Evolutionary conservation across 2,888 invertebrate genomes (phyloP), one percentile per base, ranked within the genome.

Genomic region (Elysia crispata): DNA sequence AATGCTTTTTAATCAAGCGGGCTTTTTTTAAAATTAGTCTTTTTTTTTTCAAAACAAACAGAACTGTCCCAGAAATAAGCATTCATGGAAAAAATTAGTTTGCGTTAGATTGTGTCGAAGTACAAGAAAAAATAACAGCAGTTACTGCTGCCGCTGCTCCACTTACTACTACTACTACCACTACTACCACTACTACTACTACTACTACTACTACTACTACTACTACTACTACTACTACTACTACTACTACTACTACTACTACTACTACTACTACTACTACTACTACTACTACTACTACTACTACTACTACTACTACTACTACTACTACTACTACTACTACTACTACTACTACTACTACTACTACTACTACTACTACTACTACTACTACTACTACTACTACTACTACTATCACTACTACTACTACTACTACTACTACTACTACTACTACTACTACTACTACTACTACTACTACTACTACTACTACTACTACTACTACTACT

Each of bases 151-250:
- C 41, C 41, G 11, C 41, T 41, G n/a, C n/a, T n/a, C n/a, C n/a
- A n/a, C n/a, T n/a, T n/a, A n/a, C 70, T 70, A 70, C 70, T 70
- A 70, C 70, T 70, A 70, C 70, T 70, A 70, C 70, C 33, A 70
- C 41, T 70, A 70, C 70, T 70, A 33, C 70, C 33, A 70, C 64
- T 75, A 75, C 75, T 75, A 75, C 75, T 75, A 75, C 75, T 75
- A 75, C 75, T 75, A 75, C 75, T 75, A 75, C 75, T 75, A 75
- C 75, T 75, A 75, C 75, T 75, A 75, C 75, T 75, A 75, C 75
- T 75, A 75, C 75, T 75, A 75, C 75, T 75, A 75, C 75, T 75
- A 75, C 75, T 75, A 75, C 75, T 75, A 75, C 75, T 62, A 75
- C 75, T 75, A 75, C 75, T 75, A 75, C 75, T 75, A 75, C 75